A percentile compares a stretch with the other conserved stretches of the same genome.
These are phyloP conservation scores for Furnarius figulus DNA, from an alignment of 2,113 vertebrate species.

Conservation along the genomic window DNA sequence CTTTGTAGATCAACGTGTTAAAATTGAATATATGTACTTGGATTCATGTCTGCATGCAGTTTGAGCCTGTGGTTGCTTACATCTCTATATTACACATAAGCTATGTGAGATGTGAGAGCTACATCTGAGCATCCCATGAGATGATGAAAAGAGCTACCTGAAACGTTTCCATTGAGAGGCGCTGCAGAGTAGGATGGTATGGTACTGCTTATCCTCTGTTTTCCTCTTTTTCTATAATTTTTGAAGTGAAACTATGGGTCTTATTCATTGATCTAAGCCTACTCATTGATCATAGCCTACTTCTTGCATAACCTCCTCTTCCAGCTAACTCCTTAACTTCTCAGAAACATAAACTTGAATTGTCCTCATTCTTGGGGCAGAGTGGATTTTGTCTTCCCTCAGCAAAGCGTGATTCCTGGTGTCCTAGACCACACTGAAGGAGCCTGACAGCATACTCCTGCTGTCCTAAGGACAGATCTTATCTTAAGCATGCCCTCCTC, in stretches of 20 bases:
- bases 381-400: not conserved
- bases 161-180: not conserved
- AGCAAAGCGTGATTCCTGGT: not conserved
- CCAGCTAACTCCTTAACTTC: not conserved
- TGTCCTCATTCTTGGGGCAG: not conserved
- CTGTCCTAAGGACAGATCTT: not conserved
- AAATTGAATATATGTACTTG: not conserved
- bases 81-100: accelerated
- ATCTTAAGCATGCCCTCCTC: not conserved
- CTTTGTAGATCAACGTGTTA: not conserved
- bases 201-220: not conserved
- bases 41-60: not conserved
- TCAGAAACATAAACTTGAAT: not conserved
- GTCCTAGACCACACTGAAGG: not conserved
- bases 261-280: not conserved
- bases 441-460: not conserved
- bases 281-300: not conserved
- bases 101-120: not conserved
- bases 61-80: not conserved
- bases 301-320: not conserved
- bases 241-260: not conserved
- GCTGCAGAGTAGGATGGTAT: not conserved
- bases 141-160: not conserved
- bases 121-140: not conserved
- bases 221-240: not conserved